phyloP scores from a whole-genome alignment of 2,888 invertebrate species.

The Yponomeuta evonymella region DNA sequence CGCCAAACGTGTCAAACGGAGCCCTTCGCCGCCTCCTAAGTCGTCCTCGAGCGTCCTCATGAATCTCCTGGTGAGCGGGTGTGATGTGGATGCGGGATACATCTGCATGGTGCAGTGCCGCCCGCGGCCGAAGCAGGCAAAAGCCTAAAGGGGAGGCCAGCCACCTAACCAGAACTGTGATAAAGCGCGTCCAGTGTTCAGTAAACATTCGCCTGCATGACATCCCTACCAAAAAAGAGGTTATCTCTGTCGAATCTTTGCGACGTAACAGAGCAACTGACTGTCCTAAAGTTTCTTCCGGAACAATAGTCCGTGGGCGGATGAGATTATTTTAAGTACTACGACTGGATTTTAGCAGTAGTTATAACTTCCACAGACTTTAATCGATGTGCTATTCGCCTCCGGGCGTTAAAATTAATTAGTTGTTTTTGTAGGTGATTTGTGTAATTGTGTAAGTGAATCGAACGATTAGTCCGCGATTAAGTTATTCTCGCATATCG shows the following conservation, averaged over 20 bases:
- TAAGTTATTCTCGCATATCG: conserved; percentile 50
- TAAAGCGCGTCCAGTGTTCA: conserved; percentile 70
- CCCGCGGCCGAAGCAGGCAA: conserved; percentile 61
- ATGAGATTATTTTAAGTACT: conserved; percentile 32
- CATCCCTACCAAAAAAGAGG: background rate
- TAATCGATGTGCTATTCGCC: conserved; percentile 49
- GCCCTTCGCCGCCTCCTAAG: conserved; percentile 58
- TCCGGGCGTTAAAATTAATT: conserved; percentile 31
- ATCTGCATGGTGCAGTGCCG: conserved; percentile 86
- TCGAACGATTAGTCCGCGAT: conserved; percentile 24
- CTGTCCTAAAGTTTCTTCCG: conserved; percentile 27
- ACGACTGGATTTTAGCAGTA: conserved; percentile 38
- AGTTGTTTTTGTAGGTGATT: background rate
- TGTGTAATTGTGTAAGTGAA: background rate
- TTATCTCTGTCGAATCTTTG: background rate
- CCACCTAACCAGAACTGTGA: conserved; percentile 56
- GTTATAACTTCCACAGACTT: conserved; percentile 42
- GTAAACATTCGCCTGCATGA: conserved; percentile 28
- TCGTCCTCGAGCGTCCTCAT: conserved; percentile 89
- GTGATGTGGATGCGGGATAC: conserved; percentile 95
- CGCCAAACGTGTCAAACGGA: conserved; percentile 60
- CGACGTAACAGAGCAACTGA: background rate
- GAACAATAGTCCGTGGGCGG: conserved; percentile 32
- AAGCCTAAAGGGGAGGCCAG: conserved; percentile 50
- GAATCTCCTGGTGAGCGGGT: conserved; percentile 96